phyloP scores from a whole-genome alignment of 2,113 vertebrate species.

The Phalacrocorax aristotelis region DNA sequence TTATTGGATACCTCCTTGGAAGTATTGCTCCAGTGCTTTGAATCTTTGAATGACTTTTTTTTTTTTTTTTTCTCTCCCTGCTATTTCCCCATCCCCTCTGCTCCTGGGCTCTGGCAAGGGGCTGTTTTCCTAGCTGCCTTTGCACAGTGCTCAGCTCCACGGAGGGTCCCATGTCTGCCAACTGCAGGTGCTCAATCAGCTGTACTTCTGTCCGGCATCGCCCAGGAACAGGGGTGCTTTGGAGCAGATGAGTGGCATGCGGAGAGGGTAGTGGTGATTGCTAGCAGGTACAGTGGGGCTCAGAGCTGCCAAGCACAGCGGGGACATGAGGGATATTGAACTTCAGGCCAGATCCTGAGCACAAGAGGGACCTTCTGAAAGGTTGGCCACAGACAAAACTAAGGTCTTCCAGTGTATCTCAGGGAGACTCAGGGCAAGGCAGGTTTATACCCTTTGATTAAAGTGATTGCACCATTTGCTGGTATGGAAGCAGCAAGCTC shows the following conservation, averaged over 20 bases:
- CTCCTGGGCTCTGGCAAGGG: background rate
- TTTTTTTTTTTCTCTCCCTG: no score
- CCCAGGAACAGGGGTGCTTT: background rate
- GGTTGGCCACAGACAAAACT: background rate
- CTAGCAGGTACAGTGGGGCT: background rate
- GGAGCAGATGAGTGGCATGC: rapidly evolving
- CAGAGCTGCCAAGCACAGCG: rapidly evolving
- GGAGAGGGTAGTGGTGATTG: rapidly evolving
- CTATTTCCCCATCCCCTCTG: rapidly evolving
- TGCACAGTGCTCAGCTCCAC: background rate
- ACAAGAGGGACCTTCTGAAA: background rate
- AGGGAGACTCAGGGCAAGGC: background rate
- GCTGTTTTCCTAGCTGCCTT: background rate
- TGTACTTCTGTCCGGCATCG: rapidly evolving
- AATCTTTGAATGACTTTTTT: no score
- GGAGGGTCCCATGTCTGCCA: background rate
- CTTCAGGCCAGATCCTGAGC: background rate
- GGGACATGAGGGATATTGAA: rapidly evolving
- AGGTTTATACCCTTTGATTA: background rate
- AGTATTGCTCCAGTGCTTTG: background rate
- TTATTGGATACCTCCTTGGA: background rate
- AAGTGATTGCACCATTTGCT: rapidly evolving
- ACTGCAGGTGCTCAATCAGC: background rate
- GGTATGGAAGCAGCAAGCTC: background rate
- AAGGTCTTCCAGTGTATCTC: rapidly evolving